Conservation (phyloP, 2,888 invertebrate species). For the Alitta virens region DNA sequence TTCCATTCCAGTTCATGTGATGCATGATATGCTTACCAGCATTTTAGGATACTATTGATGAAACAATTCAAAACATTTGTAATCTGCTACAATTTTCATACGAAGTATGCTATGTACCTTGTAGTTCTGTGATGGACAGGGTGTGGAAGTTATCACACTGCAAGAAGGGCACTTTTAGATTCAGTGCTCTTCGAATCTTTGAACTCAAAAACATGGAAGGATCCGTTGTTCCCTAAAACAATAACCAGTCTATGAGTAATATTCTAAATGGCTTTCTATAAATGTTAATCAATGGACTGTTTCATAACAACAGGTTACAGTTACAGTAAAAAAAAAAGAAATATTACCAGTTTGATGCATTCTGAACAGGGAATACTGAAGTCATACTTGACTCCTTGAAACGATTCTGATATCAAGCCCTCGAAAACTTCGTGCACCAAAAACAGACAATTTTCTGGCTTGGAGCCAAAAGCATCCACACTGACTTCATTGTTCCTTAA, state of each 20-base stretch:
- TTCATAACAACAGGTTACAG: too few relatives aligned
- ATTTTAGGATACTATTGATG: too few relatives aligned
- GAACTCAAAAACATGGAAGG: slow-evolving; percentile 51
- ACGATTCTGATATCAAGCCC: slow-evolving; percentile 51
- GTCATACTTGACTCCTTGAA: slow-evolving; percentile 54
- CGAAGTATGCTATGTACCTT: too few relatives aligned
- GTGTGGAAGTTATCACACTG: slow-evolving; percentile 56
- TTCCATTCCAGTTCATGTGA: too few relatives aligned
- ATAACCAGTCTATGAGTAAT: not conserved
- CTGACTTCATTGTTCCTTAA: slow-evolving; percentile 41
- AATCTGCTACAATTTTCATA: too few relatives aligned
- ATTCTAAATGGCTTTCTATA: too few relatives aligned
- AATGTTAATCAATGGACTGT: too few relatives aligned
- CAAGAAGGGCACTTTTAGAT: slow-evolving; percentile 52
- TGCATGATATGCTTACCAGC: too few relatives aligned
- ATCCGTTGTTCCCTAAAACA: slow-evolving; percentile 38
- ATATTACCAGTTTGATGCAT: slow-evolving; percentile 44
- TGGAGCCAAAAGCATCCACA: slow-evolving; percentile 48
- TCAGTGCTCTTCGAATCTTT: slow-evolving; percentile 46
- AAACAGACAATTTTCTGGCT: slow-evolving; percentile 54
- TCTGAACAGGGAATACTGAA: slow-evolving; percentile 52
- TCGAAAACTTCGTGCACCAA: slow-evolving; percentile 56
- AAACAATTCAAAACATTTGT: too few relatives aligned
- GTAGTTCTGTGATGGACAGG: slow-evolving; percentile 48
- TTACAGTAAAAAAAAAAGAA: too few relatives aligned